Evolutionary conservation across 2,797 vertebrate species (phyloP).

Genomic region (Enteromius paludinosus): DNA sequence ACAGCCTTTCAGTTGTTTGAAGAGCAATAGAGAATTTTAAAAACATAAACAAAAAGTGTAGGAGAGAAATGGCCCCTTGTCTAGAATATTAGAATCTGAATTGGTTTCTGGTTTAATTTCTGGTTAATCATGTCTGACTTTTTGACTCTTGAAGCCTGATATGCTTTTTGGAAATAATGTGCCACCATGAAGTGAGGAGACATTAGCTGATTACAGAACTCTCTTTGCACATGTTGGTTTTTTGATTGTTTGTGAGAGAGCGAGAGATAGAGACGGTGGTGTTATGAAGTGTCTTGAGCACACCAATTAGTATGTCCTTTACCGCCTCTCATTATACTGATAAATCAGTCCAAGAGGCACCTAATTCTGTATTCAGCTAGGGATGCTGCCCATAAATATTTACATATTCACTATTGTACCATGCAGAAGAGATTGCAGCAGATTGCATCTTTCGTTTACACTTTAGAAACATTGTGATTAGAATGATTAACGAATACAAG

Average conservation of each 20-base stretch:
- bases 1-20: neutral
- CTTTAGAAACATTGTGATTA: neutral
- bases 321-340: conserved; percentile 4
- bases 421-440: neutral
- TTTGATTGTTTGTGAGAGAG: neutral
- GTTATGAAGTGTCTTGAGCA: neutral
- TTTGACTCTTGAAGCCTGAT: neutral
- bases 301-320: conserved; percentile 25
- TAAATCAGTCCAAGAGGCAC: conserved; percentile 15
- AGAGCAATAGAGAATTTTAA: neutral
- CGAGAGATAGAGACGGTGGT: neutral
- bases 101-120: too few species aligned
- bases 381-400: conserved; percentile 19
- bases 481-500: conserved; percentile 4
- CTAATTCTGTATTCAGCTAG: neutral
- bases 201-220: conserved; percentile 6
- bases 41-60: neutral
- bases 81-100: conserved; percentile 20
- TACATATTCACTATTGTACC: neutral
- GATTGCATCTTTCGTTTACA: conserved; percentile 33
- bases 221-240: conserved; percentile 9
- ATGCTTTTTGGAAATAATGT: conserved; percentile 4
- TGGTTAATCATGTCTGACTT: neutral
- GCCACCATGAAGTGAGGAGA: neutral
- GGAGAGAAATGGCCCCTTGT: neutral